Evolutionary conservation across 2,797 vertebrate genomes (phyloP).

Genomic region (Rousettus madagascariensis): DNA sequence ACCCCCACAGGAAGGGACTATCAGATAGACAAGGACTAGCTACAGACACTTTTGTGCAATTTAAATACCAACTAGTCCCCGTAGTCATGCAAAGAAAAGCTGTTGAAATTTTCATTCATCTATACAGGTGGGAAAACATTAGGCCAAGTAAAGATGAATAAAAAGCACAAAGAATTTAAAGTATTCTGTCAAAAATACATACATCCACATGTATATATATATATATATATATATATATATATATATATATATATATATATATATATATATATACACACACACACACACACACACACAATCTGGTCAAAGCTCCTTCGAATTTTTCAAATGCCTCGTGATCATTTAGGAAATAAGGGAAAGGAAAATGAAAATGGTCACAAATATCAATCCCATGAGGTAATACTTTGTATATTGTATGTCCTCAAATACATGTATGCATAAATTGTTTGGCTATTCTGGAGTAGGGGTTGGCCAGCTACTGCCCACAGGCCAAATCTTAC

Average conservation of each 20-base stretch:
- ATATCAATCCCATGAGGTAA: neutral
- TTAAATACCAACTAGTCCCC: neutral
- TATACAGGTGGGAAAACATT: neutral
- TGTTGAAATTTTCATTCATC: conserved; percentile 31
- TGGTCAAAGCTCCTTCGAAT: neutral
- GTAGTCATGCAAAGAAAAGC: neutral
- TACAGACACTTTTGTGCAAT: neutral
- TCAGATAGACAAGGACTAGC: neutral
- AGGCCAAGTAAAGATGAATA: neutral
- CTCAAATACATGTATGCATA: neutral
- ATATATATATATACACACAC: too few species aligned
- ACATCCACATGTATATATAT: neutral
- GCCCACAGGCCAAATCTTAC: neutral
- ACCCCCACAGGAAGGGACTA: neutral
- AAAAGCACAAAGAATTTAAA: neutral
- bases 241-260: too few species aligned
- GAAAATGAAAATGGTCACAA: neutral
- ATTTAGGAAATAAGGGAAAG: conserved; percentile 20
- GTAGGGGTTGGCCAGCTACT: neutral
- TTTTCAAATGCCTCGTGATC: neutral
- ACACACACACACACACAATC: neutral
- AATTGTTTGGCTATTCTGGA: neutral
- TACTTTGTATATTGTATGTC: neutral
- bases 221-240: neutral
- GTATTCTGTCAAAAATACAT: neutral